phyloP scores from a whole-genome alignment of 2,797 vertebrate species.

The Hemibagrus guttatus region DNA sequence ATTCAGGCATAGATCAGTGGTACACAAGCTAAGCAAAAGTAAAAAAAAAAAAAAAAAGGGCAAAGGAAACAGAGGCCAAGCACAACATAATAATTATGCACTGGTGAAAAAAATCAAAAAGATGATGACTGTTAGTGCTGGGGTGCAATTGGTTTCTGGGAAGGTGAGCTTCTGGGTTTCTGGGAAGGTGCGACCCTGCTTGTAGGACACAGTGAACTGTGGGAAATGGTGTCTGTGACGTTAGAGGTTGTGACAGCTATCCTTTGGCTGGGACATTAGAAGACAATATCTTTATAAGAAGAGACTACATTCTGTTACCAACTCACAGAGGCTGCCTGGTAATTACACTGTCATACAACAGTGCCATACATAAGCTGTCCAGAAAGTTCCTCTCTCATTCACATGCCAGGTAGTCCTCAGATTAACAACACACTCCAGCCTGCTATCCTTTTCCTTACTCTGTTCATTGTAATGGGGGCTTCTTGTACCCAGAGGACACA shows the following conservation, averaged over 20 bases:
- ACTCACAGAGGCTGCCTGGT: slow-evolving; percentile 71
- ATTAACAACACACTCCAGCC: slow-evolving; percentile 76
- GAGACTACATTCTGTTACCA: slow-evolving; percentile 36
- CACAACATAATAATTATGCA: no score
- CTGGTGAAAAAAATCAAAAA: no score
- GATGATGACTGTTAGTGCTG: no score
- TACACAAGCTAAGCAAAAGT: no score
- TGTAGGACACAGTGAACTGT: no score
- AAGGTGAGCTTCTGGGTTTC: no score
- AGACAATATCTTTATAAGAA: slow-evolving; percentile 44
- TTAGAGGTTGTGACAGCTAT: background rate
- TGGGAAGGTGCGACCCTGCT: no score
- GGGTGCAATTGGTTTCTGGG: no score
- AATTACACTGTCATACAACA: slow-evolving; percentile 74
- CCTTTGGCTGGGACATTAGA: background rate
- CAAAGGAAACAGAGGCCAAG: no score
- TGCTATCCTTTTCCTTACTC: slow-evolving; percentile 41
- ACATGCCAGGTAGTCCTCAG: slow-evolving; percentile 77
- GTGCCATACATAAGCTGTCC: slow-evolving; percentile 77
- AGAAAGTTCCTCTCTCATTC: slow-evolving; percentile 74
- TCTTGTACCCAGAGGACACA: slow-evolving; percentile 61
- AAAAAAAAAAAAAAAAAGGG: no score
- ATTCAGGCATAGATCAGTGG: no score
- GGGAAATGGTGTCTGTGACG: no score
- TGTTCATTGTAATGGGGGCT: slow-evolving; percentile 79